These are phyloP conservation scores for Mus caroli DNA, from an alignment of 2,797 vertebrate genomes.

Conservation along the genomic window DNA sequence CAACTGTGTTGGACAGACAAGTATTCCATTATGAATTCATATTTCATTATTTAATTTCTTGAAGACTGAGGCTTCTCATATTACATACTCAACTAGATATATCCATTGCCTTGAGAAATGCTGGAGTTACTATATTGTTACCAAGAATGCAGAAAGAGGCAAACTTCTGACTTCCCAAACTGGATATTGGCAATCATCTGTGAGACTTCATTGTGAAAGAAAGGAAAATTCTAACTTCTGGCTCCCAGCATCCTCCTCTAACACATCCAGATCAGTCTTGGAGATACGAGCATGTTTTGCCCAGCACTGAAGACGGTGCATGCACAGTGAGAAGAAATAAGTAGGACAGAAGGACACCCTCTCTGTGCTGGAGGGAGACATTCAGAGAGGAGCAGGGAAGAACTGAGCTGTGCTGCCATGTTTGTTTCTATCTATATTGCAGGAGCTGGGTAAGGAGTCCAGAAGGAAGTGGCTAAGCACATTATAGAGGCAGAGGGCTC, in stretches of 20 bases:
- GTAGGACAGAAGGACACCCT: too few species aligned
- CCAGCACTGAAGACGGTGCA: not conserved
- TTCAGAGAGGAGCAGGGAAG: not conserved
- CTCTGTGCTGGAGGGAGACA: not conserved
- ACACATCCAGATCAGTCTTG: not conserved
- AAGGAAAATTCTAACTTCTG: not conserved
- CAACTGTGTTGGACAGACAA: not conserved
- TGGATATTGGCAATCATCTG: not conserved
- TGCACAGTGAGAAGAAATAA: not conserved
- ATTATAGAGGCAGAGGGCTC: not conserved
- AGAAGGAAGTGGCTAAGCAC: not conserved
- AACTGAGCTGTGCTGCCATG: not conserved
- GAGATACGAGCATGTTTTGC: not conserved
- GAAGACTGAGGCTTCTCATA: not conserved
- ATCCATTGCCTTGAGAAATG: not conserved
- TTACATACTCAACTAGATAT: not conserved
- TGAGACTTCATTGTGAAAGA: not conserved
- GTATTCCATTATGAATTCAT: not conserved
- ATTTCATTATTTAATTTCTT: slow-evolving; percentile 31
- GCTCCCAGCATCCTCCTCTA: not conserved
- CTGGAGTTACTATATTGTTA: not conserved
- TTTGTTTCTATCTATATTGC: not conserved
- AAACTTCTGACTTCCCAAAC: not conserved
- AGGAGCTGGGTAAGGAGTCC: not conserved
- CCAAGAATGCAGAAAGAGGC: not conserved